Conservation (phyloP, 1,140 invertebrate genomes). For the Hylaeus anthracinus region DNA sequence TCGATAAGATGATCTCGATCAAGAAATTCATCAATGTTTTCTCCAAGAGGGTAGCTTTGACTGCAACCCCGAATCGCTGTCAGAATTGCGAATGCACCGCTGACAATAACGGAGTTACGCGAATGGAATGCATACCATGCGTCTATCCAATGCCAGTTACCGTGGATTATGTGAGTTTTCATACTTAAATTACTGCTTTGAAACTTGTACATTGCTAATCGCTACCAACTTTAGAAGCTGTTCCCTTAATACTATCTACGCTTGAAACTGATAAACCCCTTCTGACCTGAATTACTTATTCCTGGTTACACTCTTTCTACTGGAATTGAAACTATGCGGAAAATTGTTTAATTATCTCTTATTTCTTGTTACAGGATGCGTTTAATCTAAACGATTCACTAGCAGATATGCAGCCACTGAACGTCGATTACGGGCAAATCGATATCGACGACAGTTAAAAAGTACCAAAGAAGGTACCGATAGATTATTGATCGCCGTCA, state of each 20-base stretch:
- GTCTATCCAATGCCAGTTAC: slow-evolving; percentile 80
- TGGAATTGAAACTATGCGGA: too few relatives aligned
- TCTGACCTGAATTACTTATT: too few relatives aligned
- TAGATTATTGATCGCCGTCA: slow-evolving; percentile 32
- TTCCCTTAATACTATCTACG: background rate
- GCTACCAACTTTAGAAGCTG: too few relatives aligned
- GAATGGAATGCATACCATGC: slow-evolving; percentile 84
- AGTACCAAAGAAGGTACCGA: slow-evolving; percentile 27
- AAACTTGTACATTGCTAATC: too few relatives aligned
- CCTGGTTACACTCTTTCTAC: too few relatives aligned
- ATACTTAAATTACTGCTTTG: background rate
- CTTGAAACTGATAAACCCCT: too few relatives aligned
- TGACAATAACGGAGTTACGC: slow-evolving; percentile 84
- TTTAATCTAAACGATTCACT: slow-evolving; percentile 76
- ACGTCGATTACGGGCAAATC: slow-evolving; percentile 72
- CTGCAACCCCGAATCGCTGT: slow-evolving; percentile 83
- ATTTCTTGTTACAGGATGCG: slow-evolving; percentile 72
- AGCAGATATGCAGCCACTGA: slow-evolving; percentile 71
- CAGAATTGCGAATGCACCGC: slow-evolving; percentile 89
- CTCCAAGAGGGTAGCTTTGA: slow-evolving; percentile 84
- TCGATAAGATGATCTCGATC: slow-evolving; percentile 81
- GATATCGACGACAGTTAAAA: slow-evolving; percentile 74
- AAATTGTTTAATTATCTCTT: slow-evolving; percentile 6
- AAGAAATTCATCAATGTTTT: slow-evolving; percentile 87
- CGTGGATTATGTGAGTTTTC: slow-evolving; percentile 81